Percentiles rank a stretch among this genome's conserved stretches.
These are phyloP conservation scores for Bradypodion ventrale DNA, from an alignment of 2,797 vertebrate genomes.

Conservation along the genomic window DNA sequence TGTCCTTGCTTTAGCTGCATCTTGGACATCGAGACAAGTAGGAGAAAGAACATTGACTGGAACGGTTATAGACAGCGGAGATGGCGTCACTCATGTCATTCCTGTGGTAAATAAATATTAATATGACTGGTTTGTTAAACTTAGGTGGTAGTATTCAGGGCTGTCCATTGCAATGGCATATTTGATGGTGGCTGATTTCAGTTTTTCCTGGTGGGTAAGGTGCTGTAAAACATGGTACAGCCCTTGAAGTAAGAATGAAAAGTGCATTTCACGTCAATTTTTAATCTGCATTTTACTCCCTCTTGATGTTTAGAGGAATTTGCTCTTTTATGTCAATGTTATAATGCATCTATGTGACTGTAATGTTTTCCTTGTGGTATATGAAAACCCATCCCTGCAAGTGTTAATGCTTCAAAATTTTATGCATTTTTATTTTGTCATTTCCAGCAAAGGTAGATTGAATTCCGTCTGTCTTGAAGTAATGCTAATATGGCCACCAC, in stretches of 20 bases:
- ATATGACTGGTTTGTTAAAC: rapidly evolving
- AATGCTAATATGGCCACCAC: neutral
- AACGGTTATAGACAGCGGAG: conserved; percentile 96
- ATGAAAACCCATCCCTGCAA: too few relatives aligned
- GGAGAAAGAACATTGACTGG: conserved; percentile 94
- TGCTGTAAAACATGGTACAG: neutral
- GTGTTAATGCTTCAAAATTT: neutral
- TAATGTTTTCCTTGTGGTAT: neutral
- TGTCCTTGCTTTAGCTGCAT: conserved; percentile 94
- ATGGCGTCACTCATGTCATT: conserved; percentile 96
- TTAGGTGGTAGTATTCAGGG: neutral
- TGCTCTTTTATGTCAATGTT: neutral
- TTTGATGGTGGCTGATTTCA: neutral
- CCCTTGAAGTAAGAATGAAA: neutral
- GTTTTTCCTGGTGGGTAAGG: neutral
- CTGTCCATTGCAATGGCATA: neutral
- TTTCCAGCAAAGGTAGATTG: neutral
- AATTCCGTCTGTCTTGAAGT: neutral
- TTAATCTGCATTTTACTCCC: neutral
- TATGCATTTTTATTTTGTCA: neutral
- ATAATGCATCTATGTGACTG: too few relatives aligned
- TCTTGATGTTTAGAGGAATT: neutral
- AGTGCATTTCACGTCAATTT: neutral
- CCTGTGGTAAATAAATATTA: conserved; percentile 86
- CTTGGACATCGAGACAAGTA: conserved; percentile 96